These are phyloP conservation scores for Pachypanchax playfairii DNA, from an alignment of 2,113 vertebrate genomes.

Conservation along the genomic window DNA sequence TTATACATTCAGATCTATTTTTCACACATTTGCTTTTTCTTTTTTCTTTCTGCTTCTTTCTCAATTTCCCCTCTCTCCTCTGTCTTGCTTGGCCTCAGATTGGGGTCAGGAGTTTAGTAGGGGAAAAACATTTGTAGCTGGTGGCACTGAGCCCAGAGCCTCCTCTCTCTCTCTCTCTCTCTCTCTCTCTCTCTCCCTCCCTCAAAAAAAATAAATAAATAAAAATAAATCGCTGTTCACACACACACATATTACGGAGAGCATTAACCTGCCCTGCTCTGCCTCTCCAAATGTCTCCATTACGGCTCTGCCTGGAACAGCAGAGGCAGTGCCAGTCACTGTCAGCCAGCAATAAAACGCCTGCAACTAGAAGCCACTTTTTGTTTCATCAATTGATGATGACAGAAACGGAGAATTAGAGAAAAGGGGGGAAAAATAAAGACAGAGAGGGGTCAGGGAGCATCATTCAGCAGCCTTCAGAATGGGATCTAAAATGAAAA, in stretches of 20 bases:
- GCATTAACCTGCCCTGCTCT: slow-evolving; percentile 75
- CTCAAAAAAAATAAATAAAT: slow-evolving; percentile 32
- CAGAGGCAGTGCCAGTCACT: slow-evolving; percentile 52
- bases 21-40: slow-evolving; percentile 37
- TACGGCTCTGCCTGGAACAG: slow-evolving; percentile 66
- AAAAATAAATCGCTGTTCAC: slow-evolving; percentile 66
- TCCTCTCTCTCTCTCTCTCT: slow-evolving; percentile 38
- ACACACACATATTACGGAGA: slow-evolving; percentile 73
- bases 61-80: slow-evolving; percentile 46
- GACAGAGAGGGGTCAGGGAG: slow-evolving; percentile 57
- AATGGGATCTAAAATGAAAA: slow-evolving; percentile 60
- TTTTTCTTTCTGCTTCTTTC: slow-evolving; percentile 20
- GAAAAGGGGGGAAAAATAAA: slow-evolving; percentile 44
- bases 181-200: too few species aligned
- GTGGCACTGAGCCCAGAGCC: slow-evolving; percentile 75
- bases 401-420: slow-evolving; percentile 56
- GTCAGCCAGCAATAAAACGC: slow-evolving; percentile 64
- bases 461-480: slow-evolving; percentile 55
- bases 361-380: slow-evolving; percentile 33
- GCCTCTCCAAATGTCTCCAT: slow-evolving; percentile 73
- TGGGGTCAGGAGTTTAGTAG: slow-evolving; percentile 83
- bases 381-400: slow-evolving; percentile 50
- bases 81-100: slow-evolving; percentile 75
- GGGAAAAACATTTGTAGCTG: slow-evolving; percentile 77
- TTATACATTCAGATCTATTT: slow-evolving; percentile 40